These are phyloP conservation scores for Pithecia hirsuta DNA, from an alignment of 2,797 vertebrate species.

Conservation along the genomic window DNA sequence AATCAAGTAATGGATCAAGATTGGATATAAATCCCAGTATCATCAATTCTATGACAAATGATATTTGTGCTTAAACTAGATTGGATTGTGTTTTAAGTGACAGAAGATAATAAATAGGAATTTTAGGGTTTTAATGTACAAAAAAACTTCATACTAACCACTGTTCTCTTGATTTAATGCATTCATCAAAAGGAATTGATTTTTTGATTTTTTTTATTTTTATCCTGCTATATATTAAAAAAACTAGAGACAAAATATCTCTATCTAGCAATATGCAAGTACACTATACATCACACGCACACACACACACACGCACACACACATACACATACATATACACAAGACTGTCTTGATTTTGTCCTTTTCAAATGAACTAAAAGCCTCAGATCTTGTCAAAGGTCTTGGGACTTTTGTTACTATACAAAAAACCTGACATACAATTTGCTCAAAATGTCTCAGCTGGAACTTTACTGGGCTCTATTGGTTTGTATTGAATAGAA, in stretches of 20 bases:
- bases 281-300: background rate
- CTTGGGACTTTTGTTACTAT: constrained; percentile 40
- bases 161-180: background rate
- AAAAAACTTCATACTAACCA: background rate
- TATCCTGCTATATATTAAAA: background rate
- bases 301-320: background rate
- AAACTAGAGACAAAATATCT: constrained; percentile 28
- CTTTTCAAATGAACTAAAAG: constrained; percentile 55
- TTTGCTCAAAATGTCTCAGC: constrained; percentile 58
- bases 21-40: background rate
- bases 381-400: constrained; percentile 57
- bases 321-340: background rate
- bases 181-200: constrained; percentile 6
- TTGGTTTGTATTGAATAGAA: constrained; percentile 16
- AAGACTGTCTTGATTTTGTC: constrained; percentile 32
- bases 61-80: background rate
- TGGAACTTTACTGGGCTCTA: constrained; percentile 52
- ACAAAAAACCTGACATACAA: constrained; percentile 41
- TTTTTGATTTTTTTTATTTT: background rate
- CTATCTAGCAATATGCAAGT: background rate
- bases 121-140: background rate
- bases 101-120: constrained; percentile 24
- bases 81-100: background rate
- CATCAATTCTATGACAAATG: constrained; percentile 17
- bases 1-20: constrained; percentile 19